Percentiles rank a stretch among this genome's conserved stretches.
phyloP scores from a whole-genome alignment of 2,113 vertebrate genomes.

The Cardinalis cardinalis region DNA sequence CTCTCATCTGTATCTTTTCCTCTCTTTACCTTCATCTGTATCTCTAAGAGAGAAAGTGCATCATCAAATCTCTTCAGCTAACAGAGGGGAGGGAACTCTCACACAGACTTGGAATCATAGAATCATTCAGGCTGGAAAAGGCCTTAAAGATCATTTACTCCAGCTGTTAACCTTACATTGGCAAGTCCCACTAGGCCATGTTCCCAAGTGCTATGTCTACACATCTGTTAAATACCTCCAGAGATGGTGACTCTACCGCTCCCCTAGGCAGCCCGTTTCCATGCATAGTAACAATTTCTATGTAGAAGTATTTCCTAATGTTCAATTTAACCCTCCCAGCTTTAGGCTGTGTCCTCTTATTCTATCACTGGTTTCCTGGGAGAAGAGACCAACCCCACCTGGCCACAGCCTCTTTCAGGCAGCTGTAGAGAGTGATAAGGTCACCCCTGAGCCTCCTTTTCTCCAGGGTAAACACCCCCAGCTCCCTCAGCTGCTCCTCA shows the following conservation, averaged over 20 bases:
- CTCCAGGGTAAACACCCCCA: no score
- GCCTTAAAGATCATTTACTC: background rate
- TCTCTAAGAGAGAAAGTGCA: background rate
- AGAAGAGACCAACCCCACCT: accelerated
- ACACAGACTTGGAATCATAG: background rate
- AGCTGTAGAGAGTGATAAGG: accelerated
- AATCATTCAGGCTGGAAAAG: background rate
- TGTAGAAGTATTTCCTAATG: background rate
- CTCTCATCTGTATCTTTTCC: background rate
- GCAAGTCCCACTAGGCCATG: background rate
- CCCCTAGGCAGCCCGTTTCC: background rate
- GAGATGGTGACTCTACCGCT: background rate
- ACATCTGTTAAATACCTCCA: background rate
- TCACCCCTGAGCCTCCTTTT: background rate
- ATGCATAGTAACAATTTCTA: accelerated
- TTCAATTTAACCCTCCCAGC: background rate
- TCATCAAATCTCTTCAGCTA: background rate
- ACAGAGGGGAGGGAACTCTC: background rate
- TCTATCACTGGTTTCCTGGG: accelerated
- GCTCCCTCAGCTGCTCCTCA: no score
- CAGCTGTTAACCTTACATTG: background rate
- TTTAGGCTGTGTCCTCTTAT: accelerated
- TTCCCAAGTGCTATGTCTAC: background rate
- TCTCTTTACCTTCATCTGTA: background rate
- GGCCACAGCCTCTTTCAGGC: accelerated